Conservation (phyloP, 2,797 vertebrate genomes). For the Vireo griseus region DNA sequence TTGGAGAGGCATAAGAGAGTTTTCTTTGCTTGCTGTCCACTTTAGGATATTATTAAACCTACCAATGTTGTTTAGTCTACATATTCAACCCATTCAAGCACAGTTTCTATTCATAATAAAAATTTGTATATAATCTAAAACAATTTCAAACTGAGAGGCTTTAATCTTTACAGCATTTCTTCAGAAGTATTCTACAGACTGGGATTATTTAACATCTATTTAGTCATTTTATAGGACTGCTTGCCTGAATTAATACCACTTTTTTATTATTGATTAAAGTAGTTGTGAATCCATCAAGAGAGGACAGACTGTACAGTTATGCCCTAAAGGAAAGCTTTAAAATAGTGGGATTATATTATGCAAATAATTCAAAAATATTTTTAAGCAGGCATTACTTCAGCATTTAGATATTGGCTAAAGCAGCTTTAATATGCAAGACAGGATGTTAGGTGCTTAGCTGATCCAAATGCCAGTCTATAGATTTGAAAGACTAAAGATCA, state of each 20-base stretch:
- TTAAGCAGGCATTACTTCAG: constrained; percentile 68
- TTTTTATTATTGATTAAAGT: constrained; percentile 22
- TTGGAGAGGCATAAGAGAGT: not conserved
- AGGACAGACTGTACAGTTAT: constrained; percentile 29
- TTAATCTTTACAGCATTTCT: not conserved
- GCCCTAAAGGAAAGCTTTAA: constrained; percentile 61
- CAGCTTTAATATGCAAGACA: constrained; percentile 93
- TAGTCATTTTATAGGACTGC: constrained; percentile 11
- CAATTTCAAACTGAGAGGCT: constrained; percentile 10
- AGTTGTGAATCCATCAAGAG: constrained; percentile 48
- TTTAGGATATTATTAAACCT: not conserved
- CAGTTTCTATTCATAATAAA: not conserved
- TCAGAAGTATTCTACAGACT: not conserved
- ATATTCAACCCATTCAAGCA: not conserved
- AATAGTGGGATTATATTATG: constrained; percentile 61
- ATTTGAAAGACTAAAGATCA: constrained; percentile 99
- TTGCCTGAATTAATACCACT: constrained; percentile 24
- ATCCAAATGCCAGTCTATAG: constrained; percentile 99
- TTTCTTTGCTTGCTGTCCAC: not conserved
- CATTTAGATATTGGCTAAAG: constrained; percentile 84
- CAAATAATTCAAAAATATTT: constrained; percentile 73
- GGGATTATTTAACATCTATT: constrained; percentile 13
- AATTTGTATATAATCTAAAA: not conserved
- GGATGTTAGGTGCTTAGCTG: constrained; percentile 82
- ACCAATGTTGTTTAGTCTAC: not conserved